These are phyloP conservation scores for Pseudococcus longispinus DNA, from an alignment of 2,888 invertebrate species.

Conservation along the genomic window DNA sequence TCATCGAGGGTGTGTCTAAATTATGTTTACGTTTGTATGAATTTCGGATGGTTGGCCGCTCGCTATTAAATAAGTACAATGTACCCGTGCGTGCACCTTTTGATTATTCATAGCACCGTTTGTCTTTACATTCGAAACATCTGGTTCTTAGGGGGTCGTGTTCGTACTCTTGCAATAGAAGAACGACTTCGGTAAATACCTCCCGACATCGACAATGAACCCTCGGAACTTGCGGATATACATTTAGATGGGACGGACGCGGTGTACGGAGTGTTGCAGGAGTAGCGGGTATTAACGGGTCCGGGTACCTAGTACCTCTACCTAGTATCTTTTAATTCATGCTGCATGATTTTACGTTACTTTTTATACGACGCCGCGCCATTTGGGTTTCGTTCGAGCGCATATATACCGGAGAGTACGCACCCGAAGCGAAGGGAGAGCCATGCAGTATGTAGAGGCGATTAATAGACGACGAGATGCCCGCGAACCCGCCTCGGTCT, in stretches of 20 bases:
- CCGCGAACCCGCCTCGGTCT: not conserved
- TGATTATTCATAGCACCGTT: slow-evolving; percentile 48
- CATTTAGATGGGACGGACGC: not conserved
- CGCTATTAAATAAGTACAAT: slow-evolving; percentile 47
- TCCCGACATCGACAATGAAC: slow-evolving; percentile 33
- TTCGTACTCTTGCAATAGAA: slow-evolving; percentile 44
- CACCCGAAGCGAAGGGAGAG: not conserved
- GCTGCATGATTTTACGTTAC: slow-evolving; percentile 55
- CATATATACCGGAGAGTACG: not conserved
- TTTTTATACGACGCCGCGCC: slow-evolving; percentile 52
- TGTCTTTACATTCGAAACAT: slow-evolving; percentile 54
- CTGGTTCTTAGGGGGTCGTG: slow-evolving; percentile 55
- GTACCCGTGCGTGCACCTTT: slow-evolving; percentile 56
- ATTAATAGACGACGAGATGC: slow-evolving; percentile 52
- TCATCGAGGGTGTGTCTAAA: not conserved
- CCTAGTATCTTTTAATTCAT: slow-evolving; percentile 50
- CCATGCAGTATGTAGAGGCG: not conserved
- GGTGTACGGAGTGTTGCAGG: not conserved
- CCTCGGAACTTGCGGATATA: slow-evolving; percentile 26
- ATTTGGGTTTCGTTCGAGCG: slow-evolving; percentile 32
- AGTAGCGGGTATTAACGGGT: not conserved
- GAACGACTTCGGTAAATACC: slow-evolving; percentile 53
- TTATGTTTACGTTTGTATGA: slow-evolving; percentile 51
- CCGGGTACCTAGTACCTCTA: slow-evolving; percentile 9
- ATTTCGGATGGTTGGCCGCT: slow-evolving; percentile 41